Evolutionary conservation across 2,797 vertebrate genomes (phyloP).

Genomic region (Chiloscyllium punctatum): DNA sequence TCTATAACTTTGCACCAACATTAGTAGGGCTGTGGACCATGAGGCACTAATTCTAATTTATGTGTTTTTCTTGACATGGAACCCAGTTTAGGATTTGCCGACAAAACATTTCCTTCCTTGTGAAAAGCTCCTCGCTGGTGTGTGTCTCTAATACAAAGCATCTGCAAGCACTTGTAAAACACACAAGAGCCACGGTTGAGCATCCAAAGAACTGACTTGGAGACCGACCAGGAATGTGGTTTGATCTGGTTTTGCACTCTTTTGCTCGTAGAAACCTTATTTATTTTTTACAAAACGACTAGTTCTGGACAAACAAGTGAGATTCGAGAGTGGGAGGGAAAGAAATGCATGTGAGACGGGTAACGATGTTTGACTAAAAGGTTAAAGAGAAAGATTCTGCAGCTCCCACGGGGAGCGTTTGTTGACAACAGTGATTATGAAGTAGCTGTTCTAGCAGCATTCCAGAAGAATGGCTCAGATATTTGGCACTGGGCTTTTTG

Average conservation of each 20-base stretch:
- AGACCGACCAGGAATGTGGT: neutral
- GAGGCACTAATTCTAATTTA: constrained; percentile 23
- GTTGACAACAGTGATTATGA: neutral
- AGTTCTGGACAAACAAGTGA: neutral
- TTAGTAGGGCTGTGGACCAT: neutral
- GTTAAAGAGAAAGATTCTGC: neutral
- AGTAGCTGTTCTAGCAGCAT: neutral
- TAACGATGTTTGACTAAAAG: constrained; percentile 13
- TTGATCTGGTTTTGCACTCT: neutral
- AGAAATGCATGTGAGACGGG: neutral
- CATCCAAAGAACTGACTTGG: neutral
- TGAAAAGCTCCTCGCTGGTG: neutral
- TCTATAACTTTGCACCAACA: neutral
- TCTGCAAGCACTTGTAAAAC: neutral
- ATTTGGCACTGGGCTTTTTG: neutral
- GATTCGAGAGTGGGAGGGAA: neutral
- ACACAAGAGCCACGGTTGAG: too few species aligned
- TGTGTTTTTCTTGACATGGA: constrained; percentile 11
- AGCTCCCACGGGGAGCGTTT: neutral
- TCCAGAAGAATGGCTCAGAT: neutral
- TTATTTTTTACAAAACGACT: neutral
- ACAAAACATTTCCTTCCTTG: constrained; percentile 37
- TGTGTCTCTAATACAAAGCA: constrained; percentile 19
- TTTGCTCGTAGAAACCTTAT: neutral
- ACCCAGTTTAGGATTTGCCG: neutral